These are phyloP conservation scores for Etheostoma spectabile DNA, from an alignment of 2,113 vertebrate species.

Conservation along the genomic window DNA sequence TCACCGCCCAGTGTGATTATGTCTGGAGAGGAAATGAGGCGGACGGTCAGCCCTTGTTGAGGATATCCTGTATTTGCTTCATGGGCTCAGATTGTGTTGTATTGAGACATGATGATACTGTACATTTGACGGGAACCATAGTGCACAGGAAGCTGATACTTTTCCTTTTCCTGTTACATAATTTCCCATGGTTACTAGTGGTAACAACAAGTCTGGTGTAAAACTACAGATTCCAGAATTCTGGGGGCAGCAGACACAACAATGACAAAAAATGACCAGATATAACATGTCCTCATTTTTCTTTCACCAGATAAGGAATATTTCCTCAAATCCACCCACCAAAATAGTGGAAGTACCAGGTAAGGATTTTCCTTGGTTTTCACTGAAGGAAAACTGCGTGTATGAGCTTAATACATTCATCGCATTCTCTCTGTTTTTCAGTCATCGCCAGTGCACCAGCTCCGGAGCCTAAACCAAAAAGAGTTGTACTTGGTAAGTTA, in stretches of 20 bases:
- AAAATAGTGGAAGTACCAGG: slow-evolving; percentile 80
- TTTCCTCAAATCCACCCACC: slow-evolving; percentile 77
- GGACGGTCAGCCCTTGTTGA: slow-evolving; percentile 69
- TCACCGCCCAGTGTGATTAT: neutral
- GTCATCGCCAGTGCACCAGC: slow-evolving; percentile 65
- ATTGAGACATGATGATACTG: slow-evolving; percentile 40
- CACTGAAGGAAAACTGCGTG: neutral
- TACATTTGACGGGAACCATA: slow-evolving; percentile 9
- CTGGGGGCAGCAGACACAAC: neutral
- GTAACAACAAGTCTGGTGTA: neutral
- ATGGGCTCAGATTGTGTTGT: slow-evolving; percentile 19
- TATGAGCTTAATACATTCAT: neutral
- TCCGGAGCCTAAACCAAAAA: slow-evolving; percentile 82
- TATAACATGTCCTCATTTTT: neutral
- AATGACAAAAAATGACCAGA: neutral
- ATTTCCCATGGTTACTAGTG: neutral
- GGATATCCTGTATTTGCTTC: slow-evolving; percentile 81
- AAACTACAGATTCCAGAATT: neutral
- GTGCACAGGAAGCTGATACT: slow-evolving; percentile 4
- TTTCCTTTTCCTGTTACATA: neutral
- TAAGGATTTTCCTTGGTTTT: slow-evolving; percentile 62
- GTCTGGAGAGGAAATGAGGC: slow-evolving; percentile 52
- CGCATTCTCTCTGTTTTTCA: slow-evolving; percentile 53
- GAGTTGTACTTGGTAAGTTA: slow-evolving; percentile 83
- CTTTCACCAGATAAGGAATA: slow-evolving; percentile 85